These are phyloP conservation scores for Tubulanus polymorphus DNA, from an alignment of 2,888 invertebrate genomes.

Conservation along the genomic window DNA sequence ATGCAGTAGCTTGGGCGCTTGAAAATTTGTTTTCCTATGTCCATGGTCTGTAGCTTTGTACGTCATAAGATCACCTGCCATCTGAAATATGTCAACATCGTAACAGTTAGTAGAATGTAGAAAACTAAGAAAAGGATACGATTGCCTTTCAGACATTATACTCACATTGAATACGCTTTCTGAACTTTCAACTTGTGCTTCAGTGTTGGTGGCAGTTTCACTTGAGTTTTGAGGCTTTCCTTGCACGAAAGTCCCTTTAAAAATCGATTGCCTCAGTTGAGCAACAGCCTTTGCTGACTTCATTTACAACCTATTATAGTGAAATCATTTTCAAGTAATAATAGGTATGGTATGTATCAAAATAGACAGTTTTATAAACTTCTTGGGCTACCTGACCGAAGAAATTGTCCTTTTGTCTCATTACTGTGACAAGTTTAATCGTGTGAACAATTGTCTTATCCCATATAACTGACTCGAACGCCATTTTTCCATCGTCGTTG, in stretches of 20 bases:
- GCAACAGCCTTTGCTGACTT: too few species aligned
- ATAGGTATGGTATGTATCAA: too few species aligned
- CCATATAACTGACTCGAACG: background rate
- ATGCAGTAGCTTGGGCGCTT: background rate
- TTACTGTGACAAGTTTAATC: background rate
- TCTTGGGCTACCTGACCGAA: background rate
- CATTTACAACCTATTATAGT: too few species aligned
- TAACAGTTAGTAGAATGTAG: too few species aligned
- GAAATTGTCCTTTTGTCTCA: background rate
- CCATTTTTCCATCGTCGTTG: background rate
- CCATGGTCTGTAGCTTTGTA: background rate
- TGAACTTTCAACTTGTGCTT: background rate
- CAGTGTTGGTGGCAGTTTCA: too few species aligned
- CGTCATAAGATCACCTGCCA: background rate
- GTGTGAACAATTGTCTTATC: background rate
- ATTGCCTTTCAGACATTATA: too few species aligned
- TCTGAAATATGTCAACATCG: background rate
- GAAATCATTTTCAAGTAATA: too few species aligned
- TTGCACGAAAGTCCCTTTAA: too few species aligned
- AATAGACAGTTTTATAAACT: too few species aligned
- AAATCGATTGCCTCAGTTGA: too few species aligned
- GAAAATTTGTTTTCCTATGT: background rate
- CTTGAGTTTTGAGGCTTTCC: too few species aligned
- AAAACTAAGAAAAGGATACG: too few species aligned
- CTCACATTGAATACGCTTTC: background rate